Evolutionary conservation across 2,888 invertebrate genomes (phyloP).

Genomic region (Chymomyza procnemis): DNA sequence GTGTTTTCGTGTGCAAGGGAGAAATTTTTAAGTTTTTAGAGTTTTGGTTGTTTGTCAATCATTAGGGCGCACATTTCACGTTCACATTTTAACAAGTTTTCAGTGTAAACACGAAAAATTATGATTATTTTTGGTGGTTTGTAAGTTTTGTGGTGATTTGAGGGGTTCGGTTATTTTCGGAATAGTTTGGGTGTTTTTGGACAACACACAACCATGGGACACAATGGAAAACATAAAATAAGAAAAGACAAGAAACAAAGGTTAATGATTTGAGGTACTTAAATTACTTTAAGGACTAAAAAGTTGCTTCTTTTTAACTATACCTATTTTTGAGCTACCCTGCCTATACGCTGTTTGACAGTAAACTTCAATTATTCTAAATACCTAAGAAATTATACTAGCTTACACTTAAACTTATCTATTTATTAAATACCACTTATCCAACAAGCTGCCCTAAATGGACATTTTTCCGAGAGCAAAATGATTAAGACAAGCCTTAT

Average conservation of each 20-base stretch:
- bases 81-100: conserved; percentile 1
- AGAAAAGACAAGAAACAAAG: conserved; percentile 16
- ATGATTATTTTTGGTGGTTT: conserved; percentile 21
- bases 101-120: conserved; percentile 2
- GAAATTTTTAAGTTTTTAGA: conserved; percentile 23
- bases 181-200: conserved; percentile 23
- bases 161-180: conserved; percentile 23
- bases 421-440: too few species aligned
- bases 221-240: conserved; percentile 20
- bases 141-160: conserved; percentile 32
- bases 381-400: too few species aligned
- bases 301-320: background rate
- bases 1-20: conserved; percentile 15
- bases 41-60: conserved; percentile 33
- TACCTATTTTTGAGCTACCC: too few species aligned
- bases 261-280: conserved; percentile 40
- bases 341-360: too few species aligned
- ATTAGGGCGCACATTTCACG: background rate
- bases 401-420: too few species aligned
- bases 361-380: too few species aligned
- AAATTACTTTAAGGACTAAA: background rate
- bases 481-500: background rate
- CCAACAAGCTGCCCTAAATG: background rate
- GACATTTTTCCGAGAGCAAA: background rate
- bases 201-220: conserved; percentile 14